Base-by-base conservation (phyloP, 2,113 vertebrate genomes). In the Sander lucioperca region DNA sequence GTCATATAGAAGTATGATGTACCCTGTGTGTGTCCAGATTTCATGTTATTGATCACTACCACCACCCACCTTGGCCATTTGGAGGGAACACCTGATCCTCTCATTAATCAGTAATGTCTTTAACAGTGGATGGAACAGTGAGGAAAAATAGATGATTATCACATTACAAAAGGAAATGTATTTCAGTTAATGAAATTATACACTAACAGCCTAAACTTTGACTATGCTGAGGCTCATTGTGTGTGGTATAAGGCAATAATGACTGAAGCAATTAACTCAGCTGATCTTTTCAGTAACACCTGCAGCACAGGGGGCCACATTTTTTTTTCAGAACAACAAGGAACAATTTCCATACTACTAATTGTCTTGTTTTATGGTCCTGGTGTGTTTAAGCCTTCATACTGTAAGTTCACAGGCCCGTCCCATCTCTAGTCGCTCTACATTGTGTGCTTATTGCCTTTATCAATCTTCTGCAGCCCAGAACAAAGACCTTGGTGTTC, bases 401-500 rank as follows among this genome's bases (percentile, higher is more conserved):
- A 78, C 65, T 64, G 87, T 74, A 82, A 81, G 87, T 92, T 83
- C 82, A 68, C 84, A 77, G 77, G 84, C 90, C 80, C 43, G 72
- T 91, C 92, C 92, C 92, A 89, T 95, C 94, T 94, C 94, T 93
- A 92, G 92, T 95, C 94, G 89, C 96, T 96, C 95, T 96, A 89
- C 89, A 91, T 92, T 95, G 96, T 96, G 95, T 94, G 96, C 95
- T 96, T 94, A 94, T 96, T 96, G 93, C 96, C 96, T 97, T 97
- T 96, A 97, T 97, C 96, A 94, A 78, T 93, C 92, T 96, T 96
- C 96, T 96, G 95, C 96, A 96, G 96, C 88, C 96, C 95, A 96
- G 96, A 98, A 98, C 96, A 99, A 98, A 98, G 96, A 96, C 93
- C 93, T 87, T 92, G 85, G 90, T 97, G 96, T 97, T 98, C 96